Base-by-base conservation (phyloP, 2,113 vertebrate genomes). In the Hipposideros armiger region DNA sequence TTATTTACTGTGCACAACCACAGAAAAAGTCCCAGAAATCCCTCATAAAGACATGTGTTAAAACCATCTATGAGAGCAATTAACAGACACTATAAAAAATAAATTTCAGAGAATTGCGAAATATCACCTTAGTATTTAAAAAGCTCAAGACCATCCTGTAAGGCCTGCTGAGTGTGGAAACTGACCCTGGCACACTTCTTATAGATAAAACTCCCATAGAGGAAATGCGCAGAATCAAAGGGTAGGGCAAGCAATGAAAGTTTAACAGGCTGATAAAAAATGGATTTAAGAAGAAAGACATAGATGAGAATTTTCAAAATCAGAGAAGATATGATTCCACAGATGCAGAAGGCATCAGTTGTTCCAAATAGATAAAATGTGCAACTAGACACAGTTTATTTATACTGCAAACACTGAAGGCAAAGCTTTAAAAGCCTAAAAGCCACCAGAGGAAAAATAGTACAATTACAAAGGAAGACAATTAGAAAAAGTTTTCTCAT, bases 401-500 rank as follows among this genome's bases (percentile, higher is more conserved):
- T 69, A 62, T 26, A 47, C 17, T 20, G 15, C 24, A 47, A 91
- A 45, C 16, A 45, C 9, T 42, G 26, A 50, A 86, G 26, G 26
- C 47, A 85, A 74, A 50, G 47, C 47, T 50, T 50, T 13, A 50
- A 50, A 84, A 36, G 32, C 45, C 47, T 56, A n/a, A 84, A 91
- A 78, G 5, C 13, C 36, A 83, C 86, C 52, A 76, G 52, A 87
- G 36, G 36, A 20, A 56, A 87, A 66, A 64, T 47, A 50, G 26
- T 67, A 90, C 47, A 85, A 74, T 73, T 74, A 90, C 28, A 77
- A 73, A 91, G 32, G 28, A 73, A 88, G 56, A 62, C 10, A 24
- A 67, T 64, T 40, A 70, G 22, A 91, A 97, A 58, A 90, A 81
- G 2, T 66, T 72, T 95, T 83, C 42, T 90, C 50, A 76, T 80